Conservation (phyloP, 2,797 vertebrate genomes). For the Tapera naevia region DNA sequence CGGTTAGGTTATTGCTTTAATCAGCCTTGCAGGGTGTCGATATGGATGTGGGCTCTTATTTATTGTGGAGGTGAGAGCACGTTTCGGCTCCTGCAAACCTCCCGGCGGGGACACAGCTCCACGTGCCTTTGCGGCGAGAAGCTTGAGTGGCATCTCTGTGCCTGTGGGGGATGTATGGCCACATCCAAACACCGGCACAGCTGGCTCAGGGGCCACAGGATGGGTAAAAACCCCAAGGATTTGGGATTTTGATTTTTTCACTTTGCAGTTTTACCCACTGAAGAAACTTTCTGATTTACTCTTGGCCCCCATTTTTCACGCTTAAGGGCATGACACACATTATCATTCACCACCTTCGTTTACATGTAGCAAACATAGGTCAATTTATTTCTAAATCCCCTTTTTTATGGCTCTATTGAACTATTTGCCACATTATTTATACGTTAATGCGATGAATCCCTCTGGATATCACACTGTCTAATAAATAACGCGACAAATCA, state of each 20-base stretch:
- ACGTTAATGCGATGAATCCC: constrained; percentile 78
- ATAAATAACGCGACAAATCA: constrained; percentile 84
- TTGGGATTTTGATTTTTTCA: rapidly evolving
- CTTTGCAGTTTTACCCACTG: background rate
- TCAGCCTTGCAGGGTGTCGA: background rate
- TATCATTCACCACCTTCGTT: constrained; percentile 75
- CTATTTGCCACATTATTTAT: constrained; percentile 84
- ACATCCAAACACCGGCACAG: rapidly evolving
- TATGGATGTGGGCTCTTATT: background rate
- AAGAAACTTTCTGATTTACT: constrained; percentile 31
- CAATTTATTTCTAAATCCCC: constrained; percentile 80
- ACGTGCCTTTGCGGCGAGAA: rapidly evolving
- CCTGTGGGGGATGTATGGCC: rapidly evolving
- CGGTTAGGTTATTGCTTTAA: background rate
- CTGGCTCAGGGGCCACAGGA: rapidly evolving
- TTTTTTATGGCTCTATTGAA: constrained; percentile 81
- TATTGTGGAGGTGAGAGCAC: background rate
- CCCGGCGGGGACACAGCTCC: background rate
- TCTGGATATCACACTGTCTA: constrained; percentile 74
- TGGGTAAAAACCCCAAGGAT: background rate
- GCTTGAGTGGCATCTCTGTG: background rate
- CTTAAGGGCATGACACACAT: constrained; percentile 70
- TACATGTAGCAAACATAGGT: constrained; percentile 76
- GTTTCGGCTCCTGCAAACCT: background rate
- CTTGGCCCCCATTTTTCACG: constrained; percentile 16